Evolutionary conservation across 2,113 vertebrate species (phyloP).

Genomic region (Sturnira hondurensis): DNA sequence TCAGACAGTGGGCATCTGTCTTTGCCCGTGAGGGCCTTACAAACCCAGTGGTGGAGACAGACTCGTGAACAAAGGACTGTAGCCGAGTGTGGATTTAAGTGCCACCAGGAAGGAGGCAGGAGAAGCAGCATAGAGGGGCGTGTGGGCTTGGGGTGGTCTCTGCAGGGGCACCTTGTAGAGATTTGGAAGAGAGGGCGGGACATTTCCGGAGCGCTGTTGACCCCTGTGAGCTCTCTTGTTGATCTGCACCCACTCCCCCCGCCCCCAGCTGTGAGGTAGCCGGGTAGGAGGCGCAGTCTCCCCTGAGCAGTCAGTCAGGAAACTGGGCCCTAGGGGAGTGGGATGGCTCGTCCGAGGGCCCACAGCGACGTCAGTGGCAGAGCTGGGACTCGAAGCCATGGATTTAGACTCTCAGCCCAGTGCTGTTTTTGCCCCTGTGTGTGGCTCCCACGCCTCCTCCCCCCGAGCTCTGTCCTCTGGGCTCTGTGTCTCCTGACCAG

Average conservation of each 20-base stretch:
- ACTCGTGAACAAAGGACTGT: background rate
- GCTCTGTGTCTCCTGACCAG: background rate
- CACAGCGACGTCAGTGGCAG: accelerated
- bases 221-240: accelerated
- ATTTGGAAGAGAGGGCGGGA: background rate
- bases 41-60: background rate
- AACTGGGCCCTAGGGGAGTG: background rate
- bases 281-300: background rate
- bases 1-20: background rate
- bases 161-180: background rate
- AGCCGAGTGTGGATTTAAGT: background rate
- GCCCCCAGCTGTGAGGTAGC: background rate
- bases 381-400: background rate
- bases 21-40: background rate
- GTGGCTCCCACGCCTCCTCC: background rate
- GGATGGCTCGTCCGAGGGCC: background rate
- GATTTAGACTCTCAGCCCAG: background rate
- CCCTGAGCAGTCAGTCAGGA: background rate
- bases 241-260: accelerated
- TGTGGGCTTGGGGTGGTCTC: background rate
- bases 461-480: background rate
- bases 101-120: accelerated
- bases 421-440: background rate
- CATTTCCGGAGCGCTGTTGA: background rate
- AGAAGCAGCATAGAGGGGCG: background rate